A percentile compares a stretch with the other conserved stretches of the same genome.
phyloP scores from a whole-genome alignment of 1,140 invertebrate genomes.

The Brevipalpus yothersi region DNA sequence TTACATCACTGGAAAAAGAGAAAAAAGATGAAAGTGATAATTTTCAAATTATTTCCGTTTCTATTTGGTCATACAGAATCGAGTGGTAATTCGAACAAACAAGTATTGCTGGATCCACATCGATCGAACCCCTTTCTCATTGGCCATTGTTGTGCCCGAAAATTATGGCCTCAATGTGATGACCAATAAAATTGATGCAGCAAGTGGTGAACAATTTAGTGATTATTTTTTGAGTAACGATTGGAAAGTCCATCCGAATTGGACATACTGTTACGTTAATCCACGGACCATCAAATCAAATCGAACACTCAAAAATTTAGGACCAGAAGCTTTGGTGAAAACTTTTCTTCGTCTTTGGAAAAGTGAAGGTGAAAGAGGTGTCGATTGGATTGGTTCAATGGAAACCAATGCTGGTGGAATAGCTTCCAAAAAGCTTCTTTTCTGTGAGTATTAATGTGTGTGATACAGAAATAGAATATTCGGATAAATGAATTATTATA shows the following conservation, averaged over 20 bases:
- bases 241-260: slow-evolving; percentile 77
- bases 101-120: slow-evolving; percentile 70
- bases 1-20: too few species aligned
- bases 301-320: slow-evolving; percentile 2
- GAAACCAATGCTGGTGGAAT: neutral
- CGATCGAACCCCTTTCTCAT: slow-evolving; percentile 60
- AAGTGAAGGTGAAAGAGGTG: slow-evolving; percentile 9
- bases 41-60: too few species aligned
- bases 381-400: slow-evolving; percentile 8
- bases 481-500: too few species aligned
- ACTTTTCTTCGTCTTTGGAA: slow-evolving; percentile 8
- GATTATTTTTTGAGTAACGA: slow-evolving; percentile 10
- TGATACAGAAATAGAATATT: too few species aligned
- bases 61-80: slow-evolving; percentile 27
- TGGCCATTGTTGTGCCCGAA: slow-evolving; percentile 61
- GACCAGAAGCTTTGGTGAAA: slow-evolving; percentile 9
- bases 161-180: slow-evolving; percentile 69
- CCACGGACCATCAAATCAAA: slow-evolving; percentile 5
- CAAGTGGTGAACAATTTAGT: neutral
- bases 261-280: slow-evolving; percentile 21
- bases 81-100: slow-evolving; percentile 44
- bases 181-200: slow-evolving; percentile 44
- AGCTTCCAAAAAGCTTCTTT: neutral
- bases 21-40: too few species aligned
- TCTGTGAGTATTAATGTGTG: neutral